Conservation (phyloP, 1,140 invertebrate genomes). For the Drosophila kikkawai region DNA sequence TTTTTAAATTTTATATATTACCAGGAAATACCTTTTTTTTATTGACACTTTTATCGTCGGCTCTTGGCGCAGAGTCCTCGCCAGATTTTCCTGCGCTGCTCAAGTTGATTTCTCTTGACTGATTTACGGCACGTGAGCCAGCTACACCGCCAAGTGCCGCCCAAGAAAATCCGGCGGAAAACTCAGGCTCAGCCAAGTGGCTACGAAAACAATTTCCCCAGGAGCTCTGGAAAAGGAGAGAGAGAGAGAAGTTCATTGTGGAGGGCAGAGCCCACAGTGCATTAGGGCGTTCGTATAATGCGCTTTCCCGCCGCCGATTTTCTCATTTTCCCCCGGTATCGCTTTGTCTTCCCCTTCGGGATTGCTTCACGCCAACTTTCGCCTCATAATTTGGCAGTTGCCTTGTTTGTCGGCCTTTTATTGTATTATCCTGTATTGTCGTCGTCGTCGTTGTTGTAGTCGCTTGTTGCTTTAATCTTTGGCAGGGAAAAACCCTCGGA, state of each 20-base stretch:
- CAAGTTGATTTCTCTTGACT: constrained; percentile 40
- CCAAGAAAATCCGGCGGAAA: background rate
- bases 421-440: constrained; percentile 74
- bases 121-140: constrained; percentile 37
- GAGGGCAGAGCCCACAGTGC: constrained; percentile 36
- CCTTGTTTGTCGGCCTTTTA: constrained; percentile 57
- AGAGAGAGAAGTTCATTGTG: constrained; percentile 51
- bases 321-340: constrained; percentile 14
- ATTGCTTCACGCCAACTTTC: constrained; percentile 56
- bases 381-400: constrained; percentile 65
- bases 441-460: constrained; percentile 7
- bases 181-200: constrained; percentile 25
- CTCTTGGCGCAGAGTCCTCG: background rate
- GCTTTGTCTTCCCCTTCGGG: constrained; percentile 31
- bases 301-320: constrained; percentile 26
- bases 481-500: constrained; percentile 3
- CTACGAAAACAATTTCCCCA: constrained; percentile 23
- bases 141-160: background rate
- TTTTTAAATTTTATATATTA: background rate
- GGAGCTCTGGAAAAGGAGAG: background rate
- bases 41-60: constrained; percentile 41
- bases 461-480: constrained; percentile 75
- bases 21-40: background rate
- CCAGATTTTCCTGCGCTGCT: constrained; percentile 19
- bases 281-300: constrained; percentile 58